Evolutionary conservation across 2,888 invertebrate species (phyloP).

Genomic region (Clostera curtula): DNA sequence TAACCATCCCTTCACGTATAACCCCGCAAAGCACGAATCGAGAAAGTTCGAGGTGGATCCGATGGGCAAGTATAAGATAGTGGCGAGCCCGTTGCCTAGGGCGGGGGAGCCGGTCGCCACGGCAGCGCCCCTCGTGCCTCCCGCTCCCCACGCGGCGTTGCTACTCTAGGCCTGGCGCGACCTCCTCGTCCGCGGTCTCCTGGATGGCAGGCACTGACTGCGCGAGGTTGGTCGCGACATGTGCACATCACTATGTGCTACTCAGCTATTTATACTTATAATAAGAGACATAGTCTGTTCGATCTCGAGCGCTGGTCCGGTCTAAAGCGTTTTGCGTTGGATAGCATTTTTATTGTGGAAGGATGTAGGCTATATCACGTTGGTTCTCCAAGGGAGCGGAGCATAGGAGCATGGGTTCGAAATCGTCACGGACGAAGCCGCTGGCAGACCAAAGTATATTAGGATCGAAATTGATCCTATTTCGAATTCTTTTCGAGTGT

Average conservation of each 20-base stretch:
- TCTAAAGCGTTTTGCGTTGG: too few relatives aligned
- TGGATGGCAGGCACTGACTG: constrained; percentile 54
- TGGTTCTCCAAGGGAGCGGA: too few relatives aligned
- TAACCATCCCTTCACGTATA: constrained; percentile 65
- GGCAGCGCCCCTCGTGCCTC: constrained; percentile 39
- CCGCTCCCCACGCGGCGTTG: constrained; percentile 55
- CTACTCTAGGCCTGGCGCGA: constrained; percentile 73
- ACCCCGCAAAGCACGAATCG: constrained; percentile 62
- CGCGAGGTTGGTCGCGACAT: constrained; percentile 49
- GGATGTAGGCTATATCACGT: too few relatives aligned
- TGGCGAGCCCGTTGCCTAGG: constrained; percentile 40
- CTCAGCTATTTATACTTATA: constrained; percentile 4
- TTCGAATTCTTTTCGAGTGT: too few relatives aligned
- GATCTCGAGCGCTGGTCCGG: too few relatives aligned
- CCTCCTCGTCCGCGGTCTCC: constrained; percentile 67
- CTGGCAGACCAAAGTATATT: too few relatives aligned
- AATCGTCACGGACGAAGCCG: too few relatives aligned
- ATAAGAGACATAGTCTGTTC: constrained; percentile 11
- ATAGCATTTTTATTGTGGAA: too few relatives aligned
- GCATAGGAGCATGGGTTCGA: too few relatives aligned
- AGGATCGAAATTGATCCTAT: too few relatives aligned
- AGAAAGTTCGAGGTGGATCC: constrained; percentile 64
- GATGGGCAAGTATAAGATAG: constrained; percentile 70
- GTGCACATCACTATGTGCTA: constrained; percentile 5
- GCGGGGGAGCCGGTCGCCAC: constrained; percentile 23